Conservation (phyloP, 2,797 vertebrate species). For the Onychomys leucogaster region DNA sequence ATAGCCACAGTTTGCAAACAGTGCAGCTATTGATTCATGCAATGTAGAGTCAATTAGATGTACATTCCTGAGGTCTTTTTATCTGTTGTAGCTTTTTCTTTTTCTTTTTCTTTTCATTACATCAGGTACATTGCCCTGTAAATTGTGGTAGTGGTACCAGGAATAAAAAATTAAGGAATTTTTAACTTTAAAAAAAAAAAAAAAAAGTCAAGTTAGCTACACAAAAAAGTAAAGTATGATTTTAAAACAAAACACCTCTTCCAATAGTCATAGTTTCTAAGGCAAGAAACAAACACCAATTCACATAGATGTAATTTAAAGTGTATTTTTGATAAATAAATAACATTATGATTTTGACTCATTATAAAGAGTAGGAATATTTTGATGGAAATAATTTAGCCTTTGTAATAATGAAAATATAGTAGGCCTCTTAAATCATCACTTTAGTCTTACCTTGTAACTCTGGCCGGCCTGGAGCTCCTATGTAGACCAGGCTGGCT, state of each 20-base stretch:
- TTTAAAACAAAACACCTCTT: background rate
- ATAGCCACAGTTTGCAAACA: slow-evolving; percentile 92
- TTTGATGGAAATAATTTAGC: slow-evolving; percentile 26
- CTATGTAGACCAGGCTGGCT: background rate
- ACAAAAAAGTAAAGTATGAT: background rate
- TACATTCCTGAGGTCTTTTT: slow-evolving; percentile 94
- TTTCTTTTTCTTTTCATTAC: no score
- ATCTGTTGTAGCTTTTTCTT: no score
- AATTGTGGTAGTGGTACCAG: no score
- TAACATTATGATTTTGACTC: background rate
- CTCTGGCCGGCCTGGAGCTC: background rate
- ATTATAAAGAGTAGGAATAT: background rate
- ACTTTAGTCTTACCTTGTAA: background rate
- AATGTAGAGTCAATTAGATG: slow-evolving; percentile 93
- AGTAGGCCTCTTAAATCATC: background rate
- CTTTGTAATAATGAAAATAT: slow-evolving; percentile 49
- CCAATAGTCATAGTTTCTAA: background rate
- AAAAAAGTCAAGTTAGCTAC: background rate
- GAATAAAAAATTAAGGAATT: no score
- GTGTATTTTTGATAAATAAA: slow-evolving; percentile 7
- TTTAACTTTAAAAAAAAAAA: no score
- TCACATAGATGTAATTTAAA: slow-evolving; percentile 30
- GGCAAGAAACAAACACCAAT: slow-evolving; percentile 19
- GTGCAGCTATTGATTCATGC: slow-evolving; percentile 95
- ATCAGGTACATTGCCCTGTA: no score